Conservation (phyloP, 2,797 vertebrate genomes). For the Gouania willdenowi region DNA sequence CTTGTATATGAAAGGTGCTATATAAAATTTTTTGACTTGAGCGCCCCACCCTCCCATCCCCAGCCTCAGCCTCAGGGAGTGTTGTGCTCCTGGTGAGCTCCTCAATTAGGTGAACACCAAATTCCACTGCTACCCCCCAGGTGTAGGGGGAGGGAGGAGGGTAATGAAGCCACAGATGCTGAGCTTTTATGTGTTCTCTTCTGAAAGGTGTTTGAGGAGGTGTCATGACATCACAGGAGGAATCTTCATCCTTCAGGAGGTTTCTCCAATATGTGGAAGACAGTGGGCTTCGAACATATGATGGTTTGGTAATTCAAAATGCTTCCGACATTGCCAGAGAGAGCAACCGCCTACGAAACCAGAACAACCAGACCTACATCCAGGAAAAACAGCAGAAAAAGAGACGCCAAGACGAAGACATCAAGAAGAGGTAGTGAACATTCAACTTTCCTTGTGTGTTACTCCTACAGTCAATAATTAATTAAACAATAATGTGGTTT, state of each 20-base stretch:
- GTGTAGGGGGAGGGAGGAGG: no score
- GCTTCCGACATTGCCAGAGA: conserved; percentile 80
- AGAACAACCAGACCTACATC: conserved; percentile 90
- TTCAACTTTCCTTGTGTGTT: no score
- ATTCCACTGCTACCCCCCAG: no score
- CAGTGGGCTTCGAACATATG: conserved; percentile 89
- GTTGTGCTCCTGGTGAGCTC: not conserved
- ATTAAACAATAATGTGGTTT: no score
- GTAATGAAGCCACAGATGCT: no score
- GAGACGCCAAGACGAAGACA: conserved; percentile 89
- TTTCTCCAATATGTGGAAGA: conserved; percentile 96
- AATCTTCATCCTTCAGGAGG: conserved; percentile 75
- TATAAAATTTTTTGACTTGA: no score
- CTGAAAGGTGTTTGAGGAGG: conserved; percentile 68
- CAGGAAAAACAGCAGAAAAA: conserved; percentile 95
- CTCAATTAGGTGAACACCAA: no score
- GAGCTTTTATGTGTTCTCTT: not conserved
- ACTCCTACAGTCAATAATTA: no score
- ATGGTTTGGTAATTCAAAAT: conserved; percentile 95
- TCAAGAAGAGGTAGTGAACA: conserved; percentile 84
- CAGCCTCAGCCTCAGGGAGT: no score
- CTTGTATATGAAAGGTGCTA: no score
- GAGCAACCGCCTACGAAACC: conserved; percentile 88
- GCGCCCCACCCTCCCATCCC: no score
- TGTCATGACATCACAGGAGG: conserved; percentile 86